Evolutionary conservation across 2,113 vertebrate species (phyloP).

Genomic region (Hippocampus comes): DNA sequence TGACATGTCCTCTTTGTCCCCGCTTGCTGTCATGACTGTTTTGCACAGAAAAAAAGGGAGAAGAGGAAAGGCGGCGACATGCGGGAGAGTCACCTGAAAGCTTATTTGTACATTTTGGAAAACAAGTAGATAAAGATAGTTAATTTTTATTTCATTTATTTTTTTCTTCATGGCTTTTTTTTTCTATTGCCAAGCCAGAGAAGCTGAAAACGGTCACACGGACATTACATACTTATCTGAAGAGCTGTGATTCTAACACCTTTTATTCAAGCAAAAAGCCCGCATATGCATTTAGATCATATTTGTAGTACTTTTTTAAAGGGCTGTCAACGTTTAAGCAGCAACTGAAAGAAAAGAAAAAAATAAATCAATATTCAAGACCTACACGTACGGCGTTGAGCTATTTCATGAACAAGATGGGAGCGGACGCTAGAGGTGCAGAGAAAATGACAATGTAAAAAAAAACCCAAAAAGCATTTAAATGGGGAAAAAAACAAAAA

Average conservation of each 20-base stretch:
- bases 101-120: neutral
- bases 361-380: no score
- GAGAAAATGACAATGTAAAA: no score
- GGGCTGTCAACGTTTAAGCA: no score
- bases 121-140: neutral
- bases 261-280: neutral
- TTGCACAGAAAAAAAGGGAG: constrained; percentile 29
- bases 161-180: neutral
- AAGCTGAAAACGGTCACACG: neutral
- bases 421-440: no score
- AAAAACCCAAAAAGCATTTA: no score
- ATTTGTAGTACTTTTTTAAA: no score
- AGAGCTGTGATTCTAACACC: neutral
- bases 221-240: neutral
- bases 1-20: constrained; percentile 56
- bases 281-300: no score
- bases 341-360: no score
- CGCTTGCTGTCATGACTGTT: constrained; percentile 45
- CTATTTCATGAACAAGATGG: no score
- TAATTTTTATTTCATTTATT: neutral
- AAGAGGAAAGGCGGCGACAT: neutral
- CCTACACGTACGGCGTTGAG: no score
- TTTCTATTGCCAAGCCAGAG: neutral
- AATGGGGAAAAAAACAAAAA: no score
- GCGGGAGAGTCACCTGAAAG: neutral